Evolutionary conservation across 2,888 invertebrate genomes (phyloP).

Genomic region (Epiblema foenella): DNA sequence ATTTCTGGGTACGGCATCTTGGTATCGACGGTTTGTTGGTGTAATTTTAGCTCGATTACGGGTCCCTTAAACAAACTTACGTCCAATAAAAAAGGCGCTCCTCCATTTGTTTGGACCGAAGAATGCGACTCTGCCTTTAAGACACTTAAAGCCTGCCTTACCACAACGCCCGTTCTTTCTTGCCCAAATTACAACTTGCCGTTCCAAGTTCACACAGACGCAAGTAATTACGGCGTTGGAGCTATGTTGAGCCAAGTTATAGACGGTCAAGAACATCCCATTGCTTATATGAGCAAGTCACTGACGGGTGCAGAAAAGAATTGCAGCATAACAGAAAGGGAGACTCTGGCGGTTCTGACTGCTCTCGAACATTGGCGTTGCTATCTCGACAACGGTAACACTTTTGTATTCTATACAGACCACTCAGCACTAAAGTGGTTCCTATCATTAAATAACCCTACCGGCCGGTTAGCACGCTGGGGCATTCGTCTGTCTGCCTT

Average conservation of each 20-base stretch:
- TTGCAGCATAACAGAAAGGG: slow-evolving; percentile 52
- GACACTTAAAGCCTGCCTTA: neutral
- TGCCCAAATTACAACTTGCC: too few species aligned
- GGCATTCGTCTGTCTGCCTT: too few species aligned
- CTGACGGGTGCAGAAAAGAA: slow-evolving; percentile 46
- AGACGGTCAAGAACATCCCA: slow-evolving; percentile 15
- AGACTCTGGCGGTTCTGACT: slow-evolving; percentile 50
- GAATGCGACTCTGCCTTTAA: slow-evolving; percentile 49
- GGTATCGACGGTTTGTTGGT: too few species aligned
- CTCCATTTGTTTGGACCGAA: slow-evolving; percentile 48
- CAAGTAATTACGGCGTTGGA: too few species aligned
- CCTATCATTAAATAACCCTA: too few species aligned
- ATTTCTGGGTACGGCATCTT: too few species aligned
- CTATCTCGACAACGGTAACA: slow-evolving; percentile 44
- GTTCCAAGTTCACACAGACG: too few species aligned
- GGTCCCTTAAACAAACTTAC: slow-evolving; percentile 50
- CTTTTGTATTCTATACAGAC: slow-evolving; percentile 45
- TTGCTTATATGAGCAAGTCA: slow-evolving; percentile 46
- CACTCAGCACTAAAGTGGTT: too few species aligned
- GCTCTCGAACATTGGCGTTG: slow-evolving; percentile 42
- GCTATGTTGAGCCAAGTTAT: too few species aligned
- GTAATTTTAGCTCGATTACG: slow-evolving; percentile 34
- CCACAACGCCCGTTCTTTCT: neutral
- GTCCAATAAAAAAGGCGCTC: slow-evolving; percentile 46
- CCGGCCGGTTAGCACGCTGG: too few species aligned